These are phyloP conservation scores for Neodiprion virginianus DNA, from an alignment of 1,140 invertebrate species.

Conservation along the genomic window DNA sequence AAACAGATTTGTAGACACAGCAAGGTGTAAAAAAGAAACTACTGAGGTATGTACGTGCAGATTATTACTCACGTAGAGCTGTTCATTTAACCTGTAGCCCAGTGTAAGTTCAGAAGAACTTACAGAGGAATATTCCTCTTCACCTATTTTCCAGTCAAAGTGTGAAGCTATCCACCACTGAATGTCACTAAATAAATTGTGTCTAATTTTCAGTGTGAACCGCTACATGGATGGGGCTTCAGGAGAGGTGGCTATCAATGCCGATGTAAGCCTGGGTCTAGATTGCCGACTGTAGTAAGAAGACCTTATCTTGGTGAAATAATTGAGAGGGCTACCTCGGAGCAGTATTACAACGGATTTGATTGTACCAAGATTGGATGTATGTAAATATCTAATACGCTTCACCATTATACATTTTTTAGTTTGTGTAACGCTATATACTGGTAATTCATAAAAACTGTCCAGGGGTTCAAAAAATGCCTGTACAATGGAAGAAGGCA, in stretches of 20 bases:
- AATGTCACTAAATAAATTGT: not conserved
- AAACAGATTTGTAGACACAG: slow-evolving; percentile 90
- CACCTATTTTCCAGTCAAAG: not conserved
- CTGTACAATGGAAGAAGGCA: slow-evolving; percentile 78
- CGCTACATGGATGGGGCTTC: slow-evolving; percentile 94
- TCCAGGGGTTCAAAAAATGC: slow-evolving; percentile 82
- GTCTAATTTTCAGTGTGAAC: slow-evolving; percentile 82
- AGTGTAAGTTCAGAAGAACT: not conserved
- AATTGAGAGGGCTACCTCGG: slow-evolving; percentile 88
- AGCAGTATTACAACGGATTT: slow-evolving; percentile 93
- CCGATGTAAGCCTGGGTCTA: slow-evolving; percentile 87
- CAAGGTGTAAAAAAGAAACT: slow-evolving; percentile 90
- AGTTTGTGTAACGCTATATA: not conserved
- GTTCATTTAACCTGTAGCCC: not conserved
- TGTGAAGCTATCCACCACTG: too few species aligned
- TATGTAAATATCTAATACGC: slow-evolving; percentile 62
- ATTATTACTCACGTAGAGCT: not conserved
- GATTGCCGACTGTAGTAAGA: slow-evolving; percentile 85
- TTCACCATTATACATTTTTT: not conserved
- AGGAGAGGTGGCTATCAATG: slow-evolving; percentile 95
- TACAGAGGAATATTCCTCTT: not conserved
- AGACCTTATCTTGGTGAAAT: slow-evolving; percentile 93
- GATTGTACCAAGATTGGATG: slow-evolving; percentile 92
- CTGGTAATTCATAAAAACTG: slow-evolving; percentile 9
- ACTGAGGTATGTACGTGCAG: slow-evolving; percentile 77